phyloP scores from a whole-genome alignment of 2,888 invertebrate genomes.

The Halictus quadricinctus region DNA sequence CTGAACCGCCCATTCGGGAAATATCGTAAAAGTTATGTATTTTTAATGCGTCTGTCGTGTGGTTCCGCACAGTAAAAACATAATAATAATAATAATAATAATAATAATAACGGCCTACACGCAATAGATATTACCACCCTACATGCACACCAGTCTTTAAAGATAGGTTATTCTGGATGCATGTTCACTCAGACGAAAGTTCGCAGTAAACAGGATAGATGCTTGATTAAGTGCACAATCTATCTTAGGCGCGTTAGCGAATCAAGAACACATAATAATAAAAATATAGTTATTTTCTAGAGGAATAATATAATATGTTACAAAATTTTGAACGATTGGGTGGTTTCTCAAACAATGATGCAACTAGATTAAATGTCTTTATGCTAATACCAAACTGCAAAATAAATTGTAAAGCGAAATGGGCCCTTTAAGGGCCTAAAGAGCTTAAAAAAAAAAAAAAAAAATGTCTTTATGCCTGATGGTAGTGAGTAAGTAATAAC shows the following conservation, averaged over 20 bases:
- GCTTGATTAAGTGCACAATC: neutral
- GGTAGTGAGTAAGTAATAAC: no score
- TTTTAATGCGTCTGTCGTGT: neutral
- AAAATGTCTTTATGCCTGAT: no score
- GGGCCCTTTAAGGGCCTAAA: no score
- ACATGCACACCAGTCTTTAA: neutral
- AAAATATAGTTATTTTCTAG: neutral
- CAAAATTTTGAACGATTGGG: neutral
- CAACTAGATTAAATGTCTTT: no score
- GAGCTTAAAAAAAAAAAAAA: no score
- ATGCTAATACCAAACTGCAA: no score
- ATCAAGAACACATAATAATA: neutral
- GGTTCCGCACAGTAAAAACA: neutral
- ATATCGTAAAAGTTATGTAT: neutral
- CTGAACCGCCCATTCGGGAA: neutral
- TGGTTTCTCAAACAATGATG: no score
- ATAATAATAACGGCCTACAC: neutral
- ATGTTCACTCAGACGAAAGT: neutral
- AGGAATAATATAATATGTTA: neutral
- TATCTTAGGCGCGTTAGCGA: neutral
- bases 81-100: neutral
- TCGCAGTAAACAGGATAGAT: constrained; percentile 7
- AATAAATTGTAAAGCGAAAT: no score
- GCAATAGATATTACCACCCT: neutral
- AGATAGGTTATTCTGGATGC: constrained; percentile 5